Conservation (phyloP, 1,140 invertebrate genomes). For the Ladona fulva region DNA sequence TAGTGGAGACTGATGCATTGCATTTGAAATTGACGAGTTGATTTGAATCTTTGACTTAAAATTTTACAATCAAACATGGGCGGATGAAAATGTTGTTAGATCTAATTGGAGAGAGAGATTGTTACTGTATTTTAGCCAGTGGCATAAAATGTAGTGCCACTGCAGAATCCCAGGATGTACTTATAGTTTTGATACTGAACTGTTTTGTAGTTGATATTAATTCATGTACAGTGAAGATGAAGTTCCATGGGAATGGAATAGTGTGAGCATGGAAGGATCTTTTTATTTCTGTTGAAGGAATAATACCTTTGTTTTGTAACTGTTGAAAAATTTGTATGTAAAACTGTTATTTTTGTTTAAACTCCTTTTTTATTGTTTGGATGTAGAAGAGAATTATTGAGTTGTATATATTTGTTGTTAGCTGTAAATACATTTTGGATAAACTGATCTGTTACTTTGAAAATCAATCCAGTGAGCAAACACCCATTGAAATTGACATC, state of each 20-base stretch:
- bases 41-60: not conserved
- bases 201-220: not conserved
- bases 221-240: not conserved
- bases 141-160: not conserved
- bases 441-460: not conserved
- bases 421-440: not conserved
- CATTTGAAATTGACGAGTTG: not conserved
- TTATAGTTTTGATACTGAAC: slow-evolving; percentile 2
- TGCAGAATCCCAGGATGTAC: not conserved
- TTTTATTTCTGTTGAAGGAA: not conserved
- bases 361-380: not conserved
- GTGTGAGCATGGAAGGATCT: not conserved
- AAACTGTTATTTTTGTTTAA: not conserved
- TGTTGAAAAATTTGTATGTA: not conserved
- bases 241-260: not conserved
- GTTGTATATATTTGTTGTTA: slow-evolving; percentile 3
- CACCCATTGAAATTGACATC: not conserved
- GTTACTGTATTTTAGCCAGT: not conserved
- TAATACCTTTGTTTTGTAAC: not conserved
- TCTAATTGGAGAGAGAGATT: not conserved
- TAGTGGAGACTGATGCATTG: not conserved
- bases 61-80: not conserved
- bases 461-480: slow-evolving; percentile 4
- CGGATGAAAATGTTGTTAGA: not conserved
- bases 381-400: not conserved